Percentiles rank a stretch among this genome's conserved stretches.
Evolutionary conservation across 2,888 invertebrate species (phyloP).

Genomic region (Allygus modestus): DNA sequence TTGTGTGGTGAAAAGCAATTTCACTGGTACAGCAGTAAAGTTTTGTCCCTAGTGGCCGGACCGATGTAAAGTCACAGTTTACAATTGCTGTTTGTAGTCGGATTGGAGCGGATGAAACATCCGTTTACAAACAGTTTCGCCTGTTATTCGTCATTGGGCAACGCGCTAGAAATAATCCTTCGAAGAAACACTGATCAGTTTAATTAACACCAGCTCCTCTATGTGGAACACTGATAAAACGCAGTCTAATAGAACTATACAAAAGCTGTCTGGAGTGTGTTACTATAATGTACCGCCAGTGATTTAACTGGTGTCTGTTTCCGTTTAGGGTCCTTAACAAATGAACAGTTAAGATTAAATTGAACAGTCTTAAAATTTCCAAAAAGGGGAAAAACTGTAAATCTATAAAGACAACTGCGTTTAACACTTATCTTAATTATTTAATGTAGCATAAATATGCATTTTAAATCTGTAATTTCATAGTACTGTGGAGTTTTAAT

Average conservation of each 20-base stretch:
- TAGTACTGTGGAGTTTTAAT: too few relatives aligned
- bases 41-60: not conserved
- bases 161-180: not conserved
- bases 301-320: too few relatives aligned
- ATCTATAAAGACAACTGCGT: too few relatives aligned
- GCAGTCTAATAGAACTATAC: not conserved
- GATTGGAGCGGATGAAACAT: conserved; percentile 17
- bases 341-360: too few relatives aligned
- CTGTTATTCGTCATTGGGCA: conserved; percentile 45
- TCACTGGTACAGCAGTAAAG: not conserved
- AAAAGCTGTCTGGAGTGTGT: not conserved
- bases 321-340: too few relatives aligned
- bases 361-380: too few relatives aligned
- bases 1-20: conserved; percentile 9
- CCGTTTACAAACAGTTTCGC: conserved; percentile 36
- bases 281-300: not conserved
- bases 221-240: not conserved
- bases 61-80: not conserved
- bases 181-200: not conserved
- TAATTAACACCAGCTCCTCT: not conserved
- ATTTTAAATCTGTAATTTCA: too few relatives aligned
- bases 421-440: too few relatives aligned
- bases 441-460: too few relatives aligned
- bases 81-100: conserved; percentile 24
- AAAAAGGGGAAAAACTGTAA: too few relatives aligned